Evolutionary conservation across 1,140 invertebrate species (phyloP).

Genomic region (Solenopsis invicta): DNA sequence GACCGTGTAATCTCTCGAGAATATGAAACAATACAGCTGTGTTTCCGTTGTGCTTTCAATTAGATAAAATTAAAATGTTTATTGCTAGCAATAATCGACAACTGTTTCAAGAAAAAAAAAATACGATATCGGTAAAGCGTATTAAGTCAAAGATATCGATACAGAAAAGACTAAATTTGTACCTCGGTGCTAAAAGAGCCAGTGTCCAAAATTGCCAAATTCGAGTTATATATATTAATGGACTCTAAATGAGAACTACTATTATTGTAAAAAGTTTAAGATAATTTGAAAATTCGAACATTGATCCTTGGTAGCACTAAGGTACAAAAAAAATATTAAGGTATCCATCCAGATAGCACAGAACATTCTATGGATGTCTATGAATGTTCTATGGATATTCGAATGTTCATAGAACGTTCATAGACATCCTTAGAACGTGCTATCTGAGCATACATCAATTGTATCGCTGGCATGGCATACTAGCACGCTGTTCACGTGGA

Average conservation of each 20-base stretch:
- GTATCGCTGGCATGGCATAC: not conserved
- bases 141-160: not conserved
- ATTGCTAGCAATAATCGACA: not conserved
- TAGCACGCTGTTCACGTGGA: not conserved
- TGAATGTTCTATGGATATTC: no score
- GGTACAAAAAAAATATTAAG: no score
- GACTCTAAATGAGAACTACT: no score
- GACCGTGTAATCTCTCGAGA: not conserved
- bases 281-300: no score
- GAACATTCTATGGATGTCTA: no score
- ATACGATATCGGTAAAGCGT: not conserved
- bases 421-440: no score
- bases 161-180: not conserved
- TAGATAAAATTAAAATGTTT: slow-evolving; percentile 8
- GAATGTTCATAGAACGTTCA: no score
- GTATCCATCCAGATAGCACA: not conserved
- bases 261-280: no score
- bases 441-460: not conserved
- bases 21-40: not conserved
- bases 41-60: not conserved
- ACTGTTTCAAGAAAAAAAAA: not conserved
- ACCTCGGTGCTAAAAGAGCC: no score
- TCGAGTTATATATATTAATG: no score
- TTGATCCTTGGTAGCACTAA: no score
- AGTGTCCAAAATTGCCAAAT: no score